Evolutionary conservation across 1,140 invertebrate genomes (phyloP).

Genomic region (Diabrotica virgifera): DNA sequence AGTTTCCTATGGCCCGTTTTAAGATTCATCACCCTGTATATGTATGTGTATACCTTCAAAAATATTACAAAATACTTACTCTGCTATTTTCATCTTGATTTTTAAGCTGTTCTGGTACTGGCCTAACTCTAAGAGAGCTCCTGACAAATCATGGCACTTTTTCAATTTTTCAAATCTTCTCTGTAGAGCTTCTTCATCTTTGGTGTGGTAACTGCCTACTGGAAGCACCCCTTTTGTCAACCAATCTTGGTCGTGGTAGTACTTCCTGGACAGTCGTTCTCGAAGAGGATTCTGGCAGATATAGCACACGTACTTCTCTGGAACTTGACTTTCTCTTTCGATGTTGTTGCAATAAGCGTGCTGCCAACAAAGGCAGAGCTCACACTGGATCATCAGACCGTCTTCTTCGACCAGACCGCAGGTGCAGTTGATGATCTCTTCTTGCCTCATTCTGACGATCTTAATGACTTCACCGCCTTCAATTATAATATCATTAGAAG

Average conservation of each 20-base stretch:
- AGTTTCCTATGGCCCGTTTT: too few species aligned
- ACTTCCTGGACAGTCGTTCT: constrained; percentile 67
- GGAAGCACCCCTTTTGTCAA: constrained; percentile 78
- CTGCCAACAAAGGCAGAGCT: constrained; percentile 92
- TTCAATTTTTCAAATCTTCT: constrained; percentile 56
- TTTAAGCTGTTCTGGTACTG: constrained; percentile 67
- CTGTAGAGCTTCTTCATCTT: constrained; percentile 46
- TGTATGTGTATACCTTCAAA: too few species aligned
- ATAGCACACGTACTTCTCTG: constrained; percentile 86
- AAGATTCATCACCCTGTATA: too few species aligned
- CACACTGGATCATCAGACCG: constrained; percentile 93
- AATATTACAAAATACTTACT: constrained; percentile 54
- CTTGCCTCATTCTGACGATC: constrained; percentile 63
- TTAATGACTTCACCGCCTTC: constrained; percentile 62
- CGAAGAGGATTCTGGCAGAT: constrained; percentile 78
- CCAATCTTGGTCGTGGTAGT: constrained; percentile 84
- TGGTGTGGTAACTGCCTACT: constrained; percentile 49
- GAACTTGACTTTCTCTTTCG: constrained; percentile 72
- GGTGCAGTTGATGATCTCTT: constrained; percentile 49
- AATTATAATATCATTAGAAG: constrained; percentile 47
- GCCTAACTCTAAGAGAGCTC: constrained; percentile 63
- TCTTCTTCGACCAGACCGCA: constrained; percentile 76
- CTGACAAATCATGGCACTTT: constrained; percentile 69
- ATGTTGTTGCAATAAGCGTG: constrained; percentile 87
- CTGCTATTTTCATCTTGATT: constrained; percentile 74